A percentile compares a stretch with the other conserved stretches of the same genome.
phyloP scores from a whole-genome alignment of 2,888 invertebrate species.

The Volucella bombylans region DNA sequence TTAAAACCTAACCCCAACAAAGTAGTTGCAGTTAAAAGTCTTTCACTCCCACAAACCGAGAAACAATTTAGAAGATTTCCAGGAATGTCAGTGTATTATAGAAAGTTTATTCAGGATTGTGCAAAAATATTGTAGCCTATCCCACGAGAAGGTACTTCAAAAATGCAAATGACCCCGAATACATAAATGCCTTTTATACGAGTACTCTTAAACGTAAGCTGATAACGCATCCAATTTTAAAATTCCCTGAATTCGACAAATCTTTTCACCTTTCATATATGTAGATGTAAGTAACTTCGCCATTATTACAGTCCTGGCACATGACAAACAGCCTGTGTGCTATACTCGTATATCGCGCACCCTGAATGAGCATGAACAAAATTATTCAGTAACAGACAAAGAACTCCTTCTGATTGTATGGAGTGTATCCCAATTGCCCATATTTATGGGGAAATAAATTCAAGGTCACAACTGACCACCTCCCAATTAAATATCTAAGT shows the following conservation, averaged over 20 bases:
- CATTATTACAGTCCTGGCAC: conserved; percentile 6
- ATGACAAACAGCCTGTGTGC: conserved; percentile 38
- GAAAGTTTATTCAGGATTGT: conserved; percentile 58
- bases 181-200: conserved; percentile 36
- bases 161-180: conserved; percentile 37
- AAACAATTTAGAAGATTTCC: conserved; percentile 19
- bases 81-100: conserved; percentile 58
- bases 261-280: conserved; percentile 13
- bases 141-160: too few relatives aligned
- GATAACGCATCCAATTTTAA: conserved; percentile 67
- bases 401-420: background rate
- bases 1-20: conserved; percentile 75
- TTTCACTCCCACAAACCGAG: conserved; percentile 7
- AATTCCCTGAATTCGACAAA: conserved; percentile 76
- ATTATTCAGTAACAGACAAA: background rate
- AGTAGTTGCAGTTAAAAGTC: conserved; percentile 19
- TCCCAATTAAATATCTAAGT: too few relatives aligned
- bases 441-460: too few relatives aligned
- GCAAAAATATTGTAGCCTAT: conserved; percentile 19
- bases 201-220: conserved; percentile 40
- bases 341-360: conserved; percentile 9
- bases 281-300: background rate
- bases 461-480: too few relatives aligned
- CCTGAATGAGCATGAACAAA: conserved; percentile 4
- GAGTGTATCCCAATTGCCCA: background rate